A percentile compares a stretch with the other conserved stretches of the same genome.
Evolutionary conservation across 2,113 vertebrate species (phyloP).

Genomic region (Philantomba maxwellii): DNA sequence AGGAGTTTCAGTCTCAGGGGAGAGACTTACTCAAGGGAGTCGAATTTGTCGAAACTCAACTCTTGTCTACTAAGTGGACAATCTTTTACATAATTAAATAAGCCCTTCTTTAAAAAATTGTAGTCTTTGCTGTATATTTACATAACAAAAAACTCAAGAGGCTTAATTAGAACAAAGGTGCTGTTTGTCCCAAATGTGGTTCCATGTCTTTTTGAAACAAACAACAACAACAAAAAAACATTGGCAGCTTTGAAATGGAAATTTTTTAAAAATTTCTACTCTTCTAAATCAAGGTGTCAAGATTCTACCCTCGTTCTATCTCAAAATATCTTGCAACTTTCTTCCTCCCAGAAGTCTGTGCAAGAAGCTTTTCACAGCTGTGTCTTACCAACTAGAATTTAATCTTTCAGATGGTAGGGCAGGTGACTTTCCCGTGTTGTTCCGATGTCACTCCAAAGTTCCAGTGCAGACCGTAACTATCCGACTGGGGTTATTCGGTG

Average conservation of each 20-base stretch:
- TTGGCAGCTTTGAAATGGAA: not conserved
- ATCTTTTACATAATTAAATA: conserved; percentile 10
- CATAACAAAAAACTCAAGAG: conserved; percentile 4
- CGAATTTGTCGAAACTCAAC: not conserved
- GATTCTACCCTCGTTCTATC: not conserved
- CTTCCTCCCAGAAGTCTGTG: not conserved
- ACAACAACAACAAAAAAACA: not conserved
- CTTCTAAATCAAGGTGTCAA: not conserved
- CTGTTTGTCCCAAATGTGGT: not conserved
- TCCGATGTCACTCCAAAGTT: not conserved
- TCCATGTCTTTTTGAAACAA: not conserved
- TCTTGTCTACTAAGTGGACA: not conserved
- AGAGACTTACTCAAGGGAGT: not conserved
- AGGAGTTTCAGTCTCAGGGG: not conserved
- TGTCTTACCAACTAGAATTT: not conserved
- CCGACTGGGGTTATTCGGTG: not conserved
- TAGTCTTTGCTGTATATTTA: conserved; percentile 26
- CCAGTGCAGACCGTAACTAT: not conserved
- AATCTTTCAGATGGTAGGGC: not conserved
- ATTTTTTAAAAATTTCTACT: not conserved
- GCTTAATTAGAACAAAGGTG: conserved; percentile 2
- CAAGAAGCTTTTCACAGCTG: not conserved
- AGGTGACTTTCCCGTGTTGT: not conserved
- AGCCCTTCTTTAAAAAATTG: not conserved
- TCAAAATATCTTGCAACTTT: not conserved